phyloP scores from a whole-genome alignment of 2,797 vertebrate species.

The Anas flavirostris region DNA sequence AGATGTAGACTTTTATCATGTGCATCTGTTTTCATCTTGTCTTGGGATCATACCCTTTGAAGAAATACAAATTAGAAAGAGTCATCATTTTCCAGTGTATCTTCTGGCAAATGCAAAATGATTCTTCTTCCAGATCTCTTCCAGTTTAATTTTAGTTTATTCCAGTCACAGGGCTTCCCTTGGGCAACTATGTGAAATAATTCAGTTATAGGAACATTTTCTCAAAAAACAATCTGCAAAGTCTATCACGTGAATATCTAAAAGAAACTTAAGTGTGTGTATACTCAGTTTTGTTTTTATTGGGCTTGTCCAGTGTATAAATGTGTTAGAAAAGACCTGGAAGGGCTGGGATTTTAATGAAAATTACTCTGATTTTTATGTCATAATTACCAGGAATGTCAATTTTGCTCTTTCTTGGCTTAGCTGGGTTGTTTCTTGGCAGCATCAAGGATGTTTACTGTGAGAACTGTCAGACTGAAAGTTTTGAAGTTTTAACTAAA shows the following conservation, averaged over 20 bases:
- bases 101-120: not conserved
- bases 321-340: not conserved
- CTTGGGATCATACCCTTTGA: not conserved
- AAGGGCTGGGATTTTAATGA: not conserved
- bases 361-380: not conserved
- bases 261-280: not conserved
- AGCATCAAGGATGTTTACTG: not conserved
- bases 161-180: not conserved
- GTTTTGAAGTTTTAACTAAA: not conserved
- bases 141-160: slow-evolving; percentile 23
- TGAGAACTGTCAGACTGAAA: not conserved
- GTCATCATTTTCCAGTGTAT: not conserved
- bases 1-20: not conserved
- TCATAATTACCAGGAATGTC: not conserved
- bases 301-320: not conserved
- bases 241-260: not conserved
- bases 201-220: not conserved
- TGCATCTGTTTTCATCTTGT: not conserved
- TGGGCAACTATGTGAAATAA: not conserved
- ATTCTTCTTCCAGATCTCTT: not conserved
- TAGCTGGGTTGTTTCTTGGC: not conserved
- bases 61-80: slow-evolving; percentile 2
- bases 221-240: not conserved
- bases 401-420: not conserved
- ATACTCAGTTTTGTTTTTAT: not conserved